Evolutionary conservation across 1,140 invertebrate species (phyloP), one percentile per base, ranked within the genome.

Genomic region (Drosophila hydei): DNA sequence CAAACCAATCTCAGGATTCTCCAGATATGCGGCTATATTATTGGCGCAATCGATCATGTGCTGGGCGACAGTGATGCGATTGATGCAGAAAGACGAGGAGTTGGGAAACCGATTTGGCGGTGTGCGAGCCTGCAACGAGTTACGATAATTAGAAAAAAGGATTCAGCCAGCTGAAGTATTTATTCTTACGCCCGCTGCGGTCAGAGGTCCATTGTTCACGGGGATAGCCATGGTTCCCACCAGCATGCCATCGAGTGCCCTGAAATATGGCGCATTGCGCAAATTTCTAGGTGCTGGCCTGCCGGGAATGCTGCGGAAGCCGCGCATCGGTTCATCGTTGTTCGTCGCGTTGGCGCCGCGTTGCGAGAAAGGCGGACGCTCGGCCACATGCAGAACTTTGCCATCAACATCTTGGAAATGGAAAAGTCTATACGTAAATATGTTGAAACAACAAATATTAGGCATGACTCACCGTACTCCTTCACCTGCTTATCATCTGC

Each of bases 341-440:
- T 84, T 92, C 52, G 78, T 90, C 6, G 89, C 90, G 27, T 65
- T 91, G 42, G 63, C 64, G 62, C 77, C 72, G 25, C 89, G 77
- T 42, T 89, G 72, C 14, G 88, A 90, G 42, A 94, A 93, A 16
- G 97, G 97, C 4, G 96, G 95, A 33, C 96, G 93, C 92, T 98
- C 96, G n/a, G 98, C 98, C 83, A 99, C 94, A 92, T 99, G 98
- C 48, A 99, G 94, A 14, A 97, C 97, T 92, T 98, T 98, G 1
- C 96, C 97, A 92, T 97, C 94, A 9, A 98, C 95, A 94, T 97
- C 97, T 98, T 87, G 23, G 0, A 21, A 1, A 4, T 3, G 12
- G 1, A 12, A 21, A 92, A 21, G n/a, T 4, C 27, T 4, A 14
- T 6, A 8, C 16, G 38, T 42, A 4, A 16, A 14, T 16, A 1